Base-by-base conservation (phyloP, 2,888 invertebrate genomes). In the Drosophila austrosaltans region DNA sequence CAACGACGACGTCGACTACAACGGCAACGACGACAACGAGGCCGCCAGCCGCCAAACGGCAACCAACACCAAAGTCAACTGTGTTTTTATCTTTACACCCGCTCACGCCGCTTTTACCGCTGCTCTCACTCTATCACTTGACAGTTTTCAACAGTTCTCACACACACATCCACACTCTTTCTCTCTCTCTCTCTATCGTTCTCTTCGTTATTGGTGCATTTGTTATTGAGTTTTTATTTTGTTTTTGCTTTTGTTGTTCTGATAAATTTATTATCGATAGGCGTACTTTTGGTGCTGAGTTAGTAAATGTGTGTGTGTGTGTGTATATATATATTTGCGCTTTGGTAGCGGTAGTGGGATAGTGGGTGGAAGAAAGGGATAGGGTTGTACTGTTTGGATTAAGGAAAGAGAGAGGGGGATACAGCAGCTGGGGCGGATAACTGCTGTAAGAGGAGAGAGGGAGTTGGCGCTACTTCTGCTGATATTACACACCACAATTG, bases 221-320 rank as follows among this genome's bases (percentile, higher is more conserved):
- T 66, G 61, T 30, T 22, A 62, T 68, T 66, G 69, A 67, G 63
- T 57, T 70, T 72, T 63, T 61, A 42, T 56, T 70, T 58, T 56
- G 65, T 42, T 77, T 73, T 58, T 56, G 65, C 42, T 77, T 73
- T 63, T 42, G 16, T 42, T 76, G 20, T 44, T 63, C 63, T 71
- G 60, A 60, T 60, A 60, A 62, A 66, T 72, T 63, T 58, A 71
- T 59, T 44, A 54, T 39, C 66, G 67, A 72, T 72, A 66, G 69
- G 70, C 69, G 63, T 58, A 22, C 22, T 36, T 20, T 22, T 2
- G 36, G 58, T 53, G 58, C 53, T n/a, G 61, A 36, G 8, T 36
- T 36, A 36, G 36, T 36, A 36, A 10, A 2, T 36, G 8, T 28
- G 28, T 16, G 16, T 16, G 16, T 16, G 16, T 16, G 16, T 16